Percentiles rank a stretch among this genome's conserved stretches.
Evolutionary conservation across 2,797 vertebrate species (phyloP).

Genomic region (Enteromius trimaculatus): DNA sequence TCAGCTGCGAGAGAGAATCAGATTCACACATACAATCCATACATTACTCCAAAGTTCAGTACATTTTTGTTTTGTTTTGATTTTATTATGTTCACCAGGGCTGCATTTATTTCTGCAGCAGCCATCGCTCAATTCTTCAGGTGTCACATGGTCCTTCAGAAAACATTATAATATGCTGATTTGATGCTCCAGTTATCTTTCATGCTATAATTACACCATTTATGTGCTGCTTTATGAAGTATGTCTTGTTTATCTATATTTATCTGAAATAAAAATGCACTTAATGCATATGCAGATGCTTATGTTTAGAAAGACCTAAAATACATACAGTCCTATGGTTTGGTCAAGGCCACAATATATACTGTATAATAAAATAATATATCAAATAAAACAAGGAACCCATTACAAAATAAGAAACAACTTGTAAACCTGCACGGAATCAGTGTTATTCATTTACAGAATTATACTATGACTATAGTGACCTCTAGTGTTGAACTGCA

Average conservation of each 20-base stretch:
- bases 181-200: neutral
- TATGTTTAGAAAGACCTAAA: neutral
- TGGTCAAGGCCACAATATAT: neutral
- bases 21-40: neutral
- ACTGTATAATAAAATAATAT: too few relatives aligned
- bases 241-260: too few relatives aligned
- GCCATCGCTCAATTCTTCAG: neutral
- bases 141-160: neutral
- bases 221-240: too few relatives aligned
- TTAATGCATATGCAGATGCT: neutral
- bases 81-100: neutral
- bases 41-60: neutral
- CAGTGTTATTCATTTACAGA: too few relatives aligned
- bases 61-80: neutral
- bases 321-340: neutral
- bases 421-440: neutral
- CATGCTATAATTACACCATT: neutral
- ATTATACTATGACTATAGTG: neutral
- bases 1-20: constrained; percentile 73
- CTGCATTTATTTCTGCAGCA: neutral
- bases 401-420: neutral
- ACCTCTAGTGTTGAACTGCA: constrained; percentile 16
- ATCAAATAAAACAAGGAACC: neutral
- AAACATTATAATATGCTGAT: neutral
- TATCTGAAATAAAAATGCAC: neutral